These are phyloP conservation scores for Tinea pellionella DNA, from an alignment of 2,888 invertebrate species.

Conservation along the genomic window DNA sequence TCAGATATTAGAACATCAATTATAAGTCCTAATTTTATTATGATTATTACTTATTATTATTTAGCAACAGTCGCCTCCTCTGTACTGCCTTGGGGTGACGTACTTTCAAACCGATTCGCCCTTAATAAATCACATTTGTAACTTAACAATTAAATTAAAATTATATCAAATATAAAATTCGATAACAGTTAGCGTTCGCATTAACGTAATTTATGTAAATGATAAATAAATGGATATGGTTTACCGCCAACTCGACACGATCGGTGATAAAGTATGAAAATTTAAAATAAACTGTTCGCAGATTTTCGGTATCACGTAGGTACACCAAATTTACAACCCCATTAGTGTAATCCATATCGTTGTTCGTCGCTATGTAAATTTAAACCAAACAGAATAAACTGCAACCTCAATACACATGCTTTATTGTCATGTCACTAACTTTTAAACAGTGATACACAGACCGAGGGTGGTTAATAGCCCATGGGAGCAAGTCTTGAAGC, in stretches of 20 bases:
- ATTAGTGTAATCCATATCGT: slow-evolving; percentile 1
- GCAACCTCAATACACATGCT: slow-evolving; percentile 1
- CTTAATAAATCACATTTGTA: neutral
- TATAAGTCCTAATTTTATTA: no score
- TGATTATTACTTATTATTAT: no score
- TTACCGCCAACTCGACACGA: slow-evolving; percentile 7
- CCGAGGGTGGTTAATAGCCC: no score
- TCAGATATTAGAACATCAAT: no score
- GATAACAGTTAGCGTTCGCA: neutral
- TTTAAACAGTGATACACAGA: no score
- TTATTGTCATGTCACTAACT: neutral
- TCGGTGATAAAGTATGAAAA: slow-evolving; percentile 5
- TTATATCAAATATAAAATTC: neutral
- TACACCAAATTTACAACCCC: neutral
- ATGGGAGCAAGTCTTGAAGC: no score
- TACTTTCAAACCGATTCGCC: no score
- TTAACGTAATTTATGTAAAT: neutral
- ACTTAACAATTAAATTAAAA: neutral
- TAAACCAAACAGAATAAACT: slow-evolving; percentile 9
- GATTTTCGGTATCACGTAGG: slow-evolving; percentile 5
- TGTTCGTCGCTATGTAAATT: slow-evolving; percentile 2
- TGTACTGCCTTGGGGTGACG: no score
- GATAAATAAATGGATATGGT: neutral
- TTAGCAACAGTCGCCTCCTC: no score
- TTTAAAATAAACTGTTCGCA: neutral